A percentile compares a stretch with the other conserved stretches of the same genome.
These are phyloP conservation scores for Antigone vipio DNA, from an alignment of 2,113 vertebrate genomes.

Conservation along the genomic window DNA sequence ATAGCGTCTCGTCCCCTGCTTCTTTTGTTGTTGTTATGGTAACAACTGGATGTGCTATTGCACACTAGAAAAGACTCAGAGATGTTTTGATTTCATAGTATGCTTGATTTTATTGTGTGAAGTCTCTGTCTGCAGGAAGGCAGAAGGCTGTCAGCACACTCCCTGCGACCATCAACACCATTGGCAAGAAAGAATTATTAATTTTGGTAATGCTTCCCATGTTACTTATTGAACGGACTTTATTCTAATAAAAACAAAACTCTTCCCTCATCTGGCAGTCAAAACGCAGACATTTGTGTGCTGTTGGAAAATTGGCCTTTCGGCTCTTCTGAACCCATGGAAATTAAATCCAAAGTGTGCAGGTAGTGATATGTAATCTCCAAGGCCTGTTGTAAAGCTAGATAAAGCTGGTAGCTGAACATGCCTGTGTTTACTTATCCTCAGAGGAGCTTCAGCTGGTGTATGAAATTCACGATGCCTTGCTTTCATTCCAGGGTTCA, in stretches of 20 bases:
- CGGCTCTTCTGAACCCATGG: background rate
- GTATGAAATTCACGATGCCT: background rate
- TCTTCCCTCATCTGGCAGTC: background rate
- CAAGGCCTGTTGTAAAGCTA: background rate
- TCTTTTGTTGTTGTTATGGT: background rate
- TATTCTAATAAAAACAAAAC: background rate
- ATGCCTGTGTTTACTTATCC: background rate
- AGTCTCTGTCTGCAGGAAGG: background rate
- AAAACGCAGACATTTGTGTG: background rate
- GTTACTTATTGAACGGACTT: background rate
- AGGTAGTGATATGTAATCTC: background rate
- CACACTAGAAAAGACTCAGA: background rate
- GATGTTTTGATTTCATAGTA: background rate
- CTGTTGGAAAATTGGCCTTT: background rate
- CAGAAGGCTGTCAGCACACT: background rate
- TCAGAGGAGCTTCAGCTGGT: background rate
- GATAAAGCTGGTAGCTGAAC: background rate
- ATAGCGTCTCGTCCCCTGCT: background rate
- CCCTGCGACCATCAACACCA: background rate
- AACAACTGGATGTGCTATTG: background rate
- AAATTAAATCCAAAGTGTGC: slow-evolving; percentile 2
- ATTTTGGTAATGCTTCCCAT: background rate
- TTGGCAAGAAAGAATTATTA: background rate
- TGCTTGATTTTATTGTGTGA: background rate
- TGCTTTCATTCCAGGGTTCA: background rate